Conservation (phyloP, 2,888 invertebrate species). For the Lasioglossum oenotherae region DNA sequence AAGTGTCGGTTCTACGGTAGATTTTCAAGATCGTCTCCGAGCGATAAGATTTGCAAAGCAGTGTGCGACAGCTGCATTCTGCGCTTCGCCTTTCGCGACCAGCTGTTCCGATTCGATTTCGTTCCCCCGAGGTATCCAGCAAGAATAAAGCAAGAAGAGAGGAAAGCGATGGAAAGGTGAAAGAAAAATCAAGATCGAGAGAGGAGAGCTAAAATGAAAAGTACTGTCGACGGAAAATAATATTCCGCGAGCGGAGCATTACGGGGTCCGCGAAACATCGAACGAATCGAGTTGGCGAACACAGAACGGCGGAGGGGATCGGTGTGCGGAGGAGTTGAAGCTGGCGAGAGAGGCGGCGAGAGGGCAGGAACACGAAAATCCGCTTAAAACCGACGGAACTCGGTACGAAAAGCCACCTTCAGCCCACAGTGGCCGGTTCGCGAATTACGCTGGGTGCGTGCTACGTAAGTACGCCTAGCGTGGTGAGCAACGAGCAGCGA, state of each 20-base stretch:
- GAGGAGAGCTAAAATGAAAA: background rate
- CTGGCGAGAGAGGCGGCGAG: background rate
- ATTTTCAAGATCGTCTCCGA: background rate
- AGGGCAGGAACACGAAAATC: constrained; percentile 33
- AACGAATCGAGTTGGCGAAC: constrained; percentile 3
- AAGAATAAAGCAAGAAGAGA: background rate
- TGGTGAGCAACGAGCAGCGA: background rate
- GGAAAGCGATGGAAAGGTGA: background rate
- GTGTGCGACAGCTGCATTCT: background rate
- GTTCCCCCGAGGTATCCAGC: background rate
- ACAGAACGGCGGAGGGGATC: background rate
- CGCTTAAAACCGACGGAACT: constrained; percentile 47
- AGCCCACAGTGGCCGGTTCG: background rate
- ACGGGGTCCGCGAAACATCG: background rate
- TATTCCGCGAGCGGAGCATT: background rate
- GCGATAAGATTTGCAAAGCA: constrained; percentile 7
- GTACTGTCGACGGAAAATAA: constrained; percentile 4
- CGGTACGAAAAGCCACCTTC: constrained; percentile 22
- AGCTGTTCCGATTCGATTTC: background rate
- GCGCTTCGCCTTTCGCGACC: background rate
- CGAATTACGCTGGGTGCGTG: constrained; percentile 29
- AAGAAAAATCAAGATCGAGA: background rate
- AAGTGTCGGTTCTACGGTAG: constrained; percentile 1
- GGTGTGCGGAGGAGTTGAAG: background rate
- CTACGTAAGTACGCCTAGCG: background rate